Evolutionary conservation across 2,888 invertebrate species (phyloP), one percentile per base, ranked within the genome.

Genomic region (Amphipoea lucens): DNA sequence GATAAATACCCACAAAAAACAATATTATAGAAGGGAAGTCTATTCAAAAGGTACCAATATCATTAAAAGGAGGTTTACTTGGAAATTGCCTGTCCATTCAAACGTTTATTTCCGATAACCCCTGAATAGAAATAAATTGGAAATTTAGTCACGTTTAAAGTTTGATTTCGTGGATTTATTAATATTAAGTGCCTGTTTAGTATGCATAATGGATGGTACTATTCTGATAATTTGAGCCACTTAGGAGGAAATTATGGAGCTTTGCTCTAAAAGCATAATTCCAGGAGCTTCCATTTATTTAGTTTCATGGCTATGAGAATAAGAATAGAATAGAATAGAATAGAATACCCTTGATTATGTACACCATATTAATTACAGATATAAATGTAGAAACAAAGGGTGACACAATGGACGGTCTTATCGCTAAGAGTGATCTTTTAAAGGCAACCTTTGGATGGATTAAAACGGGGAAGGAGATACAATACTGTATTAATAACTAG

Each of bases 111-210:
- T 68, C 76, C 73, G 67, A 74, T 79, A 76, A 74, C 29, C 29
- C 17, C 14, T 74, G 45, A 66, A 78, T 63, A 82, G 65, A 62
- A 76, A 70, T 77, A 70, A 79, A 83, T 85, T 76, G 57, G 54
- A 69, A 86, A 20, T 83, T 67, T 62, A 66, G 67, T 80, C 81
- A 83, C 83, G 83, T 83, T 74, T 45, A 54, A 42, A 83, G 48
- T 63, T 74, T 71, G 29, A 86, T 72, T 78, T 70, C 14, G 67
- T 66, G 23, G 67, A 73, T 75, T 75, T 66, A 85, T 75, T 85
- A 65, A 81, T 77, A 71, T 63, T 36, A 70, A 82, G 68, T 69
- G 66, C 40, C 40, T 60, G 11, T 45, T 83, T 77, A 70, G 20
- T 81, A 84, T 83, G 81, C 85, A 60, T 65, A 57, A 70, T 60